Evolutionary conservation across 2,113 vertebrate species (phyloP).

Genomic region (Salvelinus namaycush): DNA sequence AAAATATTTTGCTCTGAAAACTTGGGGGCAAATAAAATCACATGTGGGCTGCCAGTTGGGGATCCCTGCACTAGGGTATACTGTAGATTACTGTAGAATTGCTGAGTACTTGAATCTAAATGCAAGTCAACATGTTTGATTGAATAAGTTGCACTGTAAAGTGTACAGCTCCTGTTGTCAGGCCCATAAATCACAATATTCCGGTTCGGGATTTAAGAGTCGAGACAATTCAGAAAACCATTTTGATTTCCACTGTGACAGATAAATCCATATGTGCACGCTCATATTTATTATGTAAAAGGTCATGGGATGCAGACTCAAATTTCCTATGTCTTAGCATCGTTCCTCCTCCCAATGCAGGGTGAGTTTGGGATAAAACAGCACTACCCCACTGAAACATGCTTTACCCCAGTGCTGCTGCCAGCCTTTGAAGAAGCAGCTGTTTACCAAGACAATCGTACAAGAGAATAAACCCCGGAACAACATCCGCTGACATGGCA

Average conservation of each 20-base stretch:
- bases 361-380: slow-evolving; percentile 27
- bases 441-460: slow-evolving; percentile 57
- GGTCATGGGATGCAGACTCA: slow-evolving; percentile 32
- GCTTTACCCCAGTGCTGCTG: slow-evolving; percentile 23
- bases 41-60: no score
- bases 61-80: no score
- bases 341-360: not conserved
- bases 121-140: no score
- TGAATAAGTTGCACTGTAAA: no score
- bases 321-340: slow-evolving; percentile 32
- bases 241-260: not conserved
- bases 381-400: slow-evolving; percentile 29
- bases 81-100: no score
- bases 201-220: not conserved
- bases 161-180: slow-evolving; percentile 19
- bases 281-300: not conserved
- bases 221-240: not conserved
- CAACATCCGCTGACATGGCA: slow-evolving; percentile 40
- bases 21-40: no score
- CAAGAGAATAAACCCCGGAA: slow-evolving; percentile 44
- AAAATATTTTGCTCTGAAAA: no score
- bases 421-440: slow-evolving; percentile 53
- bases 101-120: no score
- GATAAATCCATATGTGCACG: not conserved
- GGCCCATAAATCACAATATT: not conserved